phyloP scores from a whole-genome alignment of 2,113 vertebrate species.

The Rhinolophus sinicus region DNA sequence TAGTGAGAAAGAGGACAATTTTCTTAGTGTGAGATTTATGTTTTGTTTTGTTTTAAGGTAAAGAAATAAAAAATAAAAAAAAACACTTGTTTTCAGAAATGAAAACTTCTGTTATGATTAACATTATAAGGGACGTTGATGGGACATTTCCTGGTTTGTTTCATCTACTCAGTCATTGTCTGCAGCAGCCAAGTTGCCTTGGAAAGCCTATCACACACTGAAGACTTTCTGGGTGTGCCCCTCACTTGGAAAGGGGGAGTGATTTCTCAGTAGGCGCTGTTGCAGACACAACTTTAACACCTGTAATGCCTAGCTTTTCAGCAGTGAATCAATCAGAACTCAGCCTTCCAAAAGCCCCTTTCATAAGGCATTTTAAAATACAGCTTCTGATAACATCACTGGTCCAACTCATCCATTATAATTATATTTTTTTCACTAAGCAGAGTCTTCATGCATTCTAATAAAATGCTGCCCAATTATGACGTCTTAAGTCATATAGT shows the following conservation, averaged over 20 bases:
- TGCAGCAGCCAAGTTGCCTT: not conserved
- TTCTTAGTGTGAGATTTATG: not conserved
- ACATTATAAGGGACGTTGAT: not conserved
- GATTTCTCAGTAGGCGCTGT: not conserved
- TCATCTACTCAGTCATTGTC: not conserved
- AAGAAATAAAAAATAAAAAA: not conserved
- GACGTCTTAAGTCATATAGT: not conserved
- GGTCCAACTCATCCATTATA: slow-evolving; percentile 21
- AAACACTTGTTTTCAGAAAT: slow-evolving; percentile 6
- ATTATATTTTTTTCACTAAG: slow-evolving; percentile 52
- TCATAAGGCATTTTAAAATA: slow-evolving; percentile 46
- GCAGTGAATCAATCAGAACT: slow-evolving; percentile 30
- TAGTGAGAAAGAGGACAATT: not conserved
- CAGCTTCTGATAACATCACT: not conserved
- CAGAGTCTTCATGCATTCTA: not conserved
- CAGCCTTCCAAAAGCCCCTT: not conserved
- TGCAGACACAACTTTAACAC: slow-evolving; percentile 40
- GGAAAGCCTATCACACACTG: not conserved
- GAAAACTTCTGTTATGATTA: not conserved
- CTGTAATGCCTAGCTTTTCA: not conserved
- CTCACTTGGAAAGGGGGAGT: not conserved
- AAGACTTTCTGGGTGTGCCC: not conserved
- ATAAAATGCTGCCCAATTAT: slow-evolving; percentile 21
- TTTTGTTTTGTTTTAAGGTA: not conserved
- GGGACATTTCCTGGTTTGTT: not conserved